Base-by-base conservation (phyloP, 1,140 invertebrate genomes). In the Sarcophaga peregrina region DNA sequence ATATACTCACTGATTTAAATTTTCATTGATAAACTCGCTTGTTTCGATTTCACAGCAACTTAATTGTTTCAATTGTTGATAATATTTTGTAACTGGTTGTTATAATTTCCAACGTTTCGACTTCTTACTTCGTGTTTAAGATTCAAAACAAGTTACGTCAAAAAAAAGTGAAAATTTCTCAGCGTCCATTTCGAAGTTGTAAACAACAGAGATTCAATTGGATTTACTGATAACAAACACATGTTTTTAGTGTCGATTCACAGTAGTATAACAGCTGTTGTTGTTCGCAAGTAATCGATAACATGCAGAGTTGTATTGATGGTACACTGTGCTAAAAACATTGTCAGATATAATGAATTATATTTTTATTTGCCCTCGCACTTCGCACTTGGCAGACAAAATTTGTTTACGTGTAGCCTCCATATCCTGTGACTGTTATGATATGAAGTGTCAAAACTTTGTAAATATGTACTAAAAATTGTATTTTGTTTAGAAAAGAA, bases 71-170 rank as follows among this genome's bases (percentile, higher is more conserved):
- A 52, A n/a, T 20, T 15, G 47, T 15, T 47, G 11, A 45, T 0
- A n/a, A 76, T 46, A 5, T 52, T 2, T 76, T 76, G 10, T 20
- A 78, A 46, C 73, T 20, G n/a, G 47, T n/a, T 47, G 7, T 11
- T 17, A 50, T 52, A 5, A 15, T 50, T 52, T 17, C 48, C 8
- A 11, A 17, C 15, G n/a, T 11, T 47, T 15, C 17, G 17, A 11
- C 13, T 46, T 5, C 13, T 74, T 11, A 10, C 50, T 78, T 78
- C 17, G 7, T 17, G 50, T 5, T 37, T 78, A 20, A 50, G 25
- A 20, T 78, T 52, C n/a, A 52, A 50, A 78, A 78, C 75, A 52
- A 78, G 75, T 78, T 78, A 78, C 75, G 75, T 78, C 75, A 78
- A 78, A 76, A 78, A 76, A 72, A 75, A 75, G 45, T 15, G 45